A percentile compares a stretch with the other conserved stretches of the same genome.
These are phyloP conservation scores for Peromyscus attwateri DNA, from an alignment of 2,797 vertebrate genomes.

Conservation along the genomic window DNA sequence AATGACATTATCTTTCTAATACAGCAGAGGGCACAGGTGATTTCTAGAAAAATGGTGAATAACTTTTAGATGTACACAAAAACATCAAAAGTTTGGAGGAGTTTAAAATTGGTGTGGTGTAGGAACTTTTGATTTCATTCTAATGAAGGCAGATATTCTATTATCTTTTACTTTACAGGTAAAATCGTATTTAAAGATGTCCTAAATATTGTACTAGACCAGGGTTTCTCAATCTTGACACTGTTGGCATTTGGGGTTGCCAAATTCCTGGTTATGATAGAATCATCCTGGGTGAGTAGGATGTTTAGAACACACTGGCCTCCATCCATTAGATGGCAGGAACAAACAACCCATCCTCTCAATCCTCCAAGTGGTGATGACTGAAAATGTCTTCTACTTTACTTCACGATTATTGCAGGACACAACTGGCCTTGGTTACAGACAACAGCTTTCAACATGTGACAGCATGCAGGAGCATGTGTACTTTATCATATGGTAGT, in stretches of 20 bases:
- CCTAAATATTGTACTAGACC: not conserved
- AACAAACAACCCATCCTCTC: not conserved
- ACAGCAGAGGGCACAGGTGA: not conserved
- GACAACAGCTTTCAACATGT: not conserved
- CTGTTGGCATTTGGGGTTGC: not conserved
- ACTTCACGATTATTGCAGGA: not conserved
- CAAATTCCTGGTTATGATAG: not conserved
- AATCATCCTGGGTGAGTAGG: not conserved
- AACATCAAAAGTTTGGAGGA: constrained; percentile 4
- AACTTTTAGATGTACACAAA: not conserved
- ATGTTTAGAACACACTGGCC: not conserved
- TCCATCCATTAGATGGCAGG: not conserved
- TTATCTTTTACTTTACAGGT: not conserved
- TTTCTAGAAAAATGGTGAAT: not conserved
- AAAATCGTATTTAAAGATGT: not conserved
- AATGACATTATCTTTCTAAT: constrained; percentile 20
- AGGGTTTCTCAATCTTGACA: not conserved
- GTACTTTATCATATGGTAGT: not conserved
- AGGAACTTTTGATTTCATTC: not conserved
- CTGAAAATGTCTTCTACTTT: not conserved
- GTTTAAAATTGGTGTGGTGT: not conserved
- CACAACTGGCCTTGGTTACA: not conserved
- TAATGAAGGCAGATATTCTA: not conserved
- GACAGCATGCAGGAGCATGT: not conserved
- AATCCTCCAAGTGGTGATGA: not conserved